Evolutionary conservation across 2,113 vertebrate genomes (phyloP).

Genomic region (Arizona elegans): DNA sequence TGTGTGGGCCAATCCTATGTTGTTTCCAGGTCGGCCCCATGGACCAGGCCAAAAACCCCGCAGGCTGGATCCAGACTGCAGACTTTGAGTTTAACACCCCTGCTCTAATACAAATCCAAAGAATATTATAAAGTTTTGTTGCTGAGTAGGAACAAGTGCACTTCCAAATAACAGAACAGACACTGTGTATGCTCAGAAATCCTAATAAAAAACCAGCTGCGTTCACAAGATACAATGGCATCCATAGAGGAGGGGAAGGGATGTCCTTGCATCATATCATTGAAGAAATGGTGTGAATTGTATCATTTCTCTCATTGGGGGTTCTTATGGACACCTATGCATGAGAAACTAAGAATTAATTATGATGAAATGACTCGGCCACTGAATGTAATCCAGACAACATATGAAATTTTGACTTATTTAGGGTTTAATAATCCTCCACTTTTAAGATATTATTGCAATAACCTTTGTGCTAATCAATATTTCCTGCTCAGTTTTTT

Average conservation of each 20-base stretch:
- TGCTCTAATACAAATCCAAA: background rate
- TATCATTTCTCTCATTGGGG: background rate
- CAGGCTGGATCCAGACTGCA: no score
- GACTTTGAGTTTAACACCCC: no score
- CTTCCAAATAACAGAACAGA: background rate
- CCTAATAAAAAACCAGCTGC: background rate
- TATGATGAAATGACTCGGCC: background rate
- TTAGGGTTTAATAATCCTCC: background rate
- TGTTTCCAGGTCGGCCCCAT: no score
- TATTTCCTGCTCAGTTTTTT: background rate
- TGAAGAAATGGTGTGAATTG: background rate
- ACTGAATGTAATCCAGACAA: background rate
- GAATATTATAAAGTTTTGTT: background rate
- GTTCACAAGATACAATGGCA: background rate
- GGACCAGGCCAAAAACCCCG: no score
- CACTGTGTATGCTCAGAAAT: background rate
- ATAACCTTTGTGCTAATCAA: background rate
- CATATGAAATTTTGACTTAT: background rate
- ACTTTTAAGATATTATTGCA: background rate
- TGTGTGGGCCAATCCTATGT: accelerated
- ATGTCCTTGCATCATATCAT: background rate
- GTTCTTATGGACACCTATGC: background rate
- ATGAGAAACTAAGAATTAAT: background rate
- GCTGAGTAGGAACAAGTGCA: background rate
- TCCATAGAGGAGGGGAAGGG: background rate